Conservation (phyloP, 2,797 vertebrate species). For the Danio albolineatus region DNA sequence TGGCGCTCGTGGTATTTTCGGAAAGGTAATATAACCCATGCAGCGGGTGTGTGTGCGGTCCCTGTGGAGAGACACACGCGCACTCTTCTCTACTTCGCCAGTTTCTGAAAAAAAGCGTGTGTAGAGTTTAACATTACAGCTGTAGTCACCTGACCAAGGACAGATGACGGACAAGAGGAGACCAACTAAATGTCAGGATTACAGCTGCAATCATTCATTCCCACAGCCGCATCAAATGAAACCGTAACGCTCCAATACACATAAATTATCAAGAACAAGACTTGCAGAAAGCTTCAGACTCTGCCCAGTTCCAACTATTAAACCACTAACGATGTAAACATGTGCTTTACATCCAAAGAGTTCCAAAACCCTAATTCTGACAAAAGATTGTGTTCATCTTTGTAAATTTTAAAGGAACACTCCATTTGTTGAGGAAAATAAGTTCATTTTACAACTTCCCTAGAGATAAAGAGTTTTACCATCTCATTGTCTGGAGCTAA, state of each 20-base stretch:
- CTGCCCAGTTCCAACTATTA: neutral
- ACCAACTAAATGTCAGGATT: constrained; percentile 21
- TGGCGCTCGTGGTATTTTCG: constrained; percentile 16
- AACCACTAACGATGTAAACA: constrained; percentile 11
- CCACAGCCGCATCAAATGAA: constrained; percentile 20
- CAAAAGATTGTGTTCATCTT: constrained; percentile 7
- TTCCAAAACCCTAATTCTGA: neutral
- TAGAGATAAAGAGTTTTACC: too few species aligned
- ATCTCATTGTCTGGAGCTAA: too few species aligned
- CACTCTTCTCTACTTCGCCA: neutral
- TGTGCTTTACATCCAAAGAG: neutral
- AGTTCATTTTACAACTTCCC: too few species aligned
- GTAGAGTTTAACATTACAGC: constrained; percentile 5
- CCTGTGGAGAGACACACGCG: constrained; percentile 6
- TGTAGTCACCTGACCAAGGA: constrained; percentile 13
- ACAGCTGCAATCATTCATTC: constrained; percentile 33
- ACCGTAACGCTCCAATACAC: constrained; percentile 15
- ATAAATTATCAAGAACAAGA: constrained; percentile 29
- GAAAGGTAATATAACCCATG: constrained; percentile 32
- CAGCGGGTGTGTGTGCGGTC: constrained; percentile 8
- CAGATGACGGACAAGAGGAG: constrained; percentile 14
- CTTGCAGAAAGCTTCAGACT: constrained; percentile 3
- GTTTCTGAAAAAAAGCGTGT: constrained; percentile 16
- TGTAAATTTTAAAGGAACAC: constrained; percentile 7
- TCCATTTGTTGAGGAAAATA: neutral